phyloP scores from a whole-genome alignment of 2,888 invertebrate species.

The Euzetes globulus region DNA sequence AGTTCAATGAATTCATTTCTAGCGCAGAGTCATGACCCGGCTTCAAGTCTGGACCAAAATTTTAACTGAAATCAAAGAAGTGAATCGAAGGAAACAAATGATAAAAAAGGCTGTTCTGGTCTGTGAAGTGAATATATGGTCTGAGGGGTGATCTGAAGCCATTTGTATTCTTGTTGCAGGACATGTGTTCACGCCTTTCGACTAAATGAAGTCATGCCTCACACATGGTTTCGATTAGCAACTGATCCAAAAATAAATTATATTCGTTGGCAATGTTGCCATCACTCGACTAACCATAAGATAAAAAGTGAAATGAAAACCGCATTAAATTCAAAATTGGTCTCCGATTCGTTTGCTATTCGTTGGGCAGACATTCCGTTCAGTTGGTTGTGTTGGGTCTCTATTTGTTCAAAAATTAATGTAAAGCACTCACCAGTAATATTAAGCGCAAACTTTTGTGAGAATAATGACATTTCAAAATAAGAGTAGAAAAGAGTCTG shows the following conservation, averaged over 20 bases:
- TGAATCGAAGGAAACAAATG: neutral
- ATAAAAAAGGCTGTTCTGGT: neutral
- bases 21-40: no score
- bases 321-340: neutral
- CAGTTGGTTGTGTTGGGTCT: neutral
- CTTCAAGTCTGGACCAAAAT: no score
- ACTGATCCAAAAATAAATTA: slow-evolving; percentile 1
- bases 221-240: neutral
- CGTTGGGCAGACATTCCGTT: neutral
- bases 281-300: neutral
- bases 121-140: neutral
- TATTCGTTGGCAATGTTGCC: neutral
- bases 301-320: slow-evolving; percentile 5
- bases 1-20: no score
- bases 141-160: neutral
- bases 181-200: neutral
- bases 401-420: slow-evolving; percentile 18
- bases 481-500: neutral
- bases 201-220: slow-evolving; percentile 8
- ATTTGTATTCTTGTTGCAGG: slow-evolving; percentile 16
- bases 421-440: slow-evolving; percentile 3
- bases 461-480: neutral
- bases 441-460: slow-evolving; percentile 14
- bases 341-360: neutral
- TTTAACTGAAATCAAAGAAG: neutral